Evolutionary conservation across 2,797 vertebrate species (phyloP), one percentile per base, ranked within the genome.

Genomic region (Mus caroli): DNA sequence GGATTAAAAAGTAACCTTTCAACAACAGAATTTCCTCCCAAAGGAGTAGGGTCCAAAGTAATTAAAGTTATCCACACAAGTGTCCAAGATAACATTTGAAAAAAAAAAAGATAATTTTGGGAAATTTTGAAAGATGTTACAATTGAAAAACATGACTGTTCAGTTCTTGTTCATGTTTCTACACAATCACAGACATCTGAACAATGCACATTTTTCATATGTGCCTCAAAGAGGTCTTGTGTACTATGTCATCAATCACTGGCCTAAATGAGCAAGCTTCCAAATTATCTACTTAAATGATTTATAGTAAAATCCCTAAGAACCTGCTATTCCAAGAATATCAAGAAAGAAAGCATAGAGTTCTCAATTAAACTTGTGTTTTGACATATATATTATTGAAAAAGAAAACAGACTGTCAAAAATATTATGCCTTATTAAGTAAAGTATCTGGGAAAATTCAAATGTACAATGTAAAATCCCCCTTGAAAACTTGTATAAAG

Each of bases 401-500:
- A 90, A 22, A 43, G 7, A 9, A 91, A 76, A 88, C 19, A 80
- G 8, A 50, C 28, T 82, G 22, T 64, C 73, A 62, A 8, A 91
- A 78, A 69, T 83, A 90, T 2, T 46, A 5, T 4, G 15, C 94
- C 54, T 82, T 4, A 93, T 89, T 93, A 78, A 8, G 60, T 91
- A 96, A 92, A 92, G 90, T 86, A 58, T 6, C 26, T 62, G 28
- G 54, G 79, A 89, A 50, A 90, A 80, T 92, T 69, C 14, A 88
- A 88, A 93, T 52, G 78, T 88, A 88, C 76, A 95, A 79, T 15
- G 62, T 56, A 73, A 0, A 15, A 10, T 56, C 1, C 5, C 5
- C 26, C 64, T 13, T 94, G n/a, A 37, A 92, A 92, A 85, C 67
- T 28, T 94, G 10, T 88, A 1, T 43, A 92, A 91, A 84, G 14